Evolutionary conservation across 2,797 vertebrate genomes (phyloP).

Genomic region (Anisognathus igniventris): DNA sequence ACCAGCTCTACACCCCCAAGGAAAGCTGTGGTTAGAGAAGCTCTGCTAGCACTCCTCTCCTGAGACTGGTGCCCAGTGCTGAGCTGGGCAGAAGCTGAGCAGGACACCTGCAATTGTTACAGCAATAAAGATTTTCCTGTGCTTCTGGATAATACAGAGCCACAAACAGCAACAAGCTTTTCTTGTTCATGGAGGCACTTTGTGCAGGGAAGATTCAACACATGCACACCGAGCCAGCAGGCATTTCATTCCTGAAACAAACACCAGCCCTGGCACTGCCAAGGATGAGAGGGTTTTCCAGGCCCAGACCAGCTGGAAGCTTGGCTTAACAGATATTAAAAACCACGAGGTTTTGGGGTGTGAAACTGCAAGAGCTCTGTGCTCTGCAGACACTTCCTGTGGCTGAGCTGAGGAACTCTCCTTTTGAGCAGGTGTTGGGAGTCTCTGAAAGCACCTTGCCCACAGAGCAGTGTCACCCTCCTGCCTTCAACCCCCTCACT

Average conservation of each 20-base stretch:
- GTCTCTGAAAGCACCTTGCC: not conserved
- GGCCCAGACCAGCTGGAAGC: not conserved
- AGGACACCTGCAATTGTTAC: not conserved
- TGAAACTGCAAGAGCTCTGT: not conserved
- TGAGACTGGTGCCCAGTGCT: rapidly evolving
- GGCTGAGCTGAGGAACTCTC: not conserved
- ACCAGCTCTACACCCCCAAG: rapidly evolving
- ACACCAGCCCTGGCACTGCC: not conserved
- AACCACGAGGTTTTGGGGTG: rapidly evolving
- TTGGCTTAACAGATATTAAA: not conserved
- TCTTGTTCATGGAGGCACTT: not conserved
- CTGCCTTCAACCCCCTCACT: rapidly evolving
- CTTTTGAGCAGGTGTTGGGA: not conserved
- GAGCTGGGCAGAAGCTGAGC: not conserved
- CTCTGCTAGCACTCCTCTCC: too few species aligned
- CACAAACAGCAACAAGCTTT: not conserved
- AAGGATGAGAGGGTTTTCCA: not conserved
- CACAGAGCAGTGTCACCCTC: not conserved
- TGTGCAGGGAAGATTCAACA: not conserved
- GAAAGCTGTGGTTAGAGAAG: rapidly evolving
- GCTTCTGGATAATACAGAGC: not conserved
- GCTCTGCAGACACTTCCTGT: not conserved
- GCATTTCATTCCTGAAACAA: rapidly evolving
- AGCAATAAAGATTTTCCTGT: not conserved
- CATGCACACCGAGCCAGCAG: rapidly evolving